Evolutionary conservation across 37 sponge, comb jelly and placozoan species (phyloP).

Genomic region (Cladorhizidae sp.): DNA sequence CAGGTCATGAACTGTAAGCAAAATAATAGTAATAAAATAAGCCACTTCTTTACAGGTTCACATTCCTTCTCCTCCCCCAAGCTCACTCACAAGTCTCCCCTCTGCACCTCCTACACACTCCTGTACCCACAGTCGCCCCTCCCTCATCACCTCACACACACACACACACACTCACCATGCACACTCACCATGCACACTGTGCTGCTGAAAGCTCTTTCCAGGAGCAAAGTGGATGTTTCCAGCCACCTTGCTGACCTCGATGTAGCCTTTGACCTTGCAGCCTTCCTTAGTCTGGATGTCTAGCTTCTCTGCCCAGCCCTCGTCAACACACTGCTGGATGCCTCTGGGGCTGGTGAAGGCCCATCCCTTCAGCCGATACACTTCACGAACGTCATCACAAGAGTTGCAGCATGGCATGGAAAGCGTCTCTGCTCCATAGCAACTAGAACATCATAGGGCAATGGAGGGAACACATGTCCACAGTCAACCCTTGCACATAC

Average conservation of each 20-base stretch:
- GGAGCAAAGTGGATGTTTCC: conserved; percentile 99
- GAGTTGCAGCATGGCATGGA: conserved; percentile 88
- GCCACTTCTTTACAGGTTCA: no score
- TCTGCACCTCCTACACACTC: no score
- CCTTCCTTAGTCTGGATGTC: conserved; percentile 88
- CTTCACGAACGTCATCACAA: conserved; percentile 96
- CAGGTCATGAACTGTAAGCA: conserved; percentile 90
- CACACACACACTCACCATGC: no score
- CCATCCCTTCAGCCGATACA: conserved; percentile 97
- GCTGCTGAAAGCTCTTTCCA: conserved; percentile 97
- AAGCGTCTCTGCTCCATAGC: conserved; percentile 96
- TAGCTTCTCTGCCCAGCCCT: conserved; percentile 88
- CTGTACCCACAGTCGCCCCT: no score
- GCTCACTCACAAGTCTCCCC: not conserved
- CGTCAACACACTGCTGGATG: conserved; percentile 81
- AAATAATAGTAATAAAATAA: no score
- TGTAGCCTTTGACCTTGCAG: conserved; percentile 78
- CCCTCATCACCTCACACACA: no score
- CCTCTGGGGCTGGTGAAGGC: conserved; percentile 77
- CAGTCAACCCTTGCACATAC: not conserved
- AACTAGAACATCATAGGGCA: conserved; percentile 38
- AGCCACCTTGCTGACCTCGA: conserved; percentile 97
- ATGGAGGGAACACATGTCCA: not conserved
- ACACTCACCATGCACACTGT: conserved; percentile 88
- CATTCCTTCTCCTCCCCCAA: no score